These are phyloP conservation scores for Hylaea fasciaria DNA, from an alignment of 2,888 invertebrate genomes.

Conservation along the genomic window DNA sequence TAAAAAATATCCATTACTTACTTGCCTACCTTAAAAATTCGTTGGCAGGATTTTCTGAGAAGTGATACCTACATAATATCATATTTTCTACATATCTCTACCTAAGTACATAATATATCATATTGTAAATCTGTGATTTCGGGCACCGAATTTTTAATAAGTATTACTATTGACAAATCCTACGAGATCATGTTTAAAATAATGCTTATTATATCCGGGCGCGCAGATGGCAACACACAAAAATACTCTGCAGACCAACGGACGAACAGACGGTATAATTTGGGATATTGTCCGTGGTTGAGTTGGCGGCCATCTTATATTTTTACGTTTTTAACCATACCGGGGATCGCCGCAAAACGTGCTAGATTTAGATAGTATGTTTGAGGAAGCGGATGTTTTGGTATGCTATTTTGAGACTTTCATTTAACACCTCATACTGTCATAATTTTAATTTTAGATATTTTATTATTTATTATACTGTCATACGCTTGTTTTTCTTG, in stretches of 20 bases:
- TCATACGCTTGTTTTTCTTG: too few species aligned
- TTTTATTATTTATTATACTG: too few species aligned
- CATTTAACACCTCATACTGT: background rate
- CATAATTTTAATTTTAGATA: background rate
- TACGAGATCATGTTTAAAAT: constrained; percentile 14
- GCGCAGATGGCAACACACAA: constrained; percentile 23
- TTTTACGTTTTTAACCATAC: constrained; percentile 7
- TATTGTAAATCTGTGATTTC: too few species aligned
- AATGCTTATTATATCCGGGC: constrained; percentile 21
- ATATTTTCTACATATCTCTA: too few species aligned
- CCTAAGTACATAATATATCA: too few species aligned
- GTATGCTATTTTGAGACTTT: constrained; percentile 18
- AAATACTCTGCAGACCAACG: constrained; percentile 28
- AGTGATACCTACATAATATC: too few species aligned
- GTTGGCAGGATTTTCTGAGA: too few species aligned
- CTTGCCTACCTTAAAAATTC: too few species aligned
- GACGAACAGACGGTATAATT: constrained; percentile 23
- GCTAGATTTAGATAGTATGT: constrained; percentile 10
- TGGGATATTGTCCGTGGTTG: constrained; percentile 11
- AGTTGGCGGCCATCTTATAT: constrained; percentile 19
- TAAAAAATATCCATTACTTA: too few species aligned
- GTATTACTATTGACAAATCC: too few species aligned
- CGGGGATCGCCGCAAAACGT: constrained; percentile 9
- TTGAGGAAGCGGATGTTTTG: constrained; percentile 30
- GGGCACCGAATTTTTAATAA: too few species aligned